Percentiles rank a stretch among this genome's conserved stretches.
Conservation (phyloP, 2,888 invertebrate genomes). For the Epistrophe grossulariae region DNA sequence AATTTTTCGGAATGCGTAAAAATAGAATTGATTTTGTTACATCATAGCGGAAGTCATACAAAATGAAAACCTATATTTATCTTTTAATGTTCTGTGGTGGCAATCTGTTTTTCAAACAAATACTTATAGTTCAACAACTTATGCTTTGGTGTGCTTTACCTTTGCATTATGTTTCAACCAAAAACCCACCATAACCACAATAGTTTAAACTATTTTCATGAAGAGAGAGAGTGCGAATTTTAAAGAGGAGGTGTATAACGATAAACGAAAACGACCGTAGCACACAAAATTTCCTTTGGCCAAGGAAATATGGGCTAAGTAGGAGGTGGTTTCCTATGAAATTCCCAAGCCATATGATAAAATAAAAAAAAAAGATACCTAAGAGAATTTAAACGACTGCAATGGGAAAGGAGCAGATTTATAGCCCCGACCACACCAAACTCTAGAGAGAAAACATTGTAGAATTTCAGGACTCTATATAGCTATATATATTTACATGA, state of each 20-base stretch:
- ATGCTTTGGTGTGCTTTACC: too few species aligned
- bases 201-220: not conserved
- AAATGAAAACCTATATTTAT: not conserved
- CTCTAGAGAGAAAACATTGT: not conserved
- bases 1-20: too few species aligned
- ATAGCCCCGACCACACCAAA: conserved; percentile 43
- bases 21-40: not conserved
- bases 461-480: conserved; percentile 10
- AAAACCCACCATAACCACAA: not conserved
- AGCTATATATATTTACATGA: not conserved
- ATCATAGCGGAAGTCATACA: not conserved
- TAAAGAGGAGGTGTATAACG: conserved; percentile 13
- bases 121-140: not conserved
- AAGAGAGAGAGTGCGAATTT: conserved; percentile 41
- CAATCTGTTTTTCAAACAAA: not conserved
- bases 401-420: conserved; percentile 53
- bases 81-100: not conserved
- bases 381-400: conserved; percentile 64
- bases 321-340: conserved; percentile 47
- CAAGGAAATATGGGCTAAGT: conserved; percentile 42
- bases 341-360: conserved; percentile 19
- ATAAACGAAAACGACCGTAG: not conserved
- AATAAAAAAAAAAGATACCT: conserved; percentile 20
- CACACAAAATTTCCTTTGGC: conserved; percentile 3
- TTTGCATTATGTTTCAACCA: not conserved